Conservation (phyloP, 92 coral and sea anemone species). For the Muricea muricata region DNA sequence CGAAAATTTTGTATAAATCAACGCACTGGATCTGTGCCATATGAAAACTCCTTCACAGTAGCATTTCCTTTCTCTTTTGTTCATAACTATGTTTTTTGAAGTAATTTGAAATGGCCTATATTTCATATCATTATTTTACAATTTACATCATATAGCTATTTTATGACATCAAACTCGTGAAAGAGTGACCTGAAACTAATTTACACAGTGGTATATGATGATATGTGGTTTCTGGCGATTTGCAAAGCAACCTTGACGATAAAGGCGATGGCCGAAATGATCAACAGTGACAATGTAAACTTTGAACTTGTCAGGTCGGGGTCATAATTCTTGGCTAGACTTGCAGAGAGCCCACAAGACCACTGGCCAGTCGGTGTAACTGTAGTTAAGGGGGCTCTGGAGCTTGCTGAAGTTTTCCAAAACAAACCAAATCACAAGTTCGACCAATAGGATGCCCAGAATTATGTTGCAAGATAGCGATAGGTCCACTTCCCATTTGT, state of each 20-base stretch:
- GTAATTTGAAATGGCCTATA: too few species aligned
- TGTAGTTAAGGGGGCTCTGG: conserved; percentile 48
- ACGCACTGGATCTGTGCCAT: too few species aligned
- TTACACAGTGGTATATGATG: not conserved
- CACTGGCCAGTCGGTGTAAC: conserved; percentile 68
- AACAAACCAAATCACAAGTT: conserved; percentile 63
- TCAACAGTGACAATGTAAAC: not conserved
- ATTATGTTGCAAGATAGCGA: conserved; percentile 53
- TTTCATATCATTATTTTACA: too few species aligned
- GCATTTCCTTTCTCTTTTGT: too few species aligned
- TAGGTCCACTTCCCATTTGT: conserved; percentile 49
- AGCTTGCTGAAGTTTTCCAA: conserved; percentile 65
- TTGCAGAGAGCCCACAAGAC: conserved; percentile 60
- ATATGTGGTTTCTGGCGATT: not conserved
- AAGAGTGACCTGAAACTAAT: not conserved
- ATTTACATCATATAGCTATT: too few species aligned
- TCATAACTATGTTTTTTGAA: too few species aligned
- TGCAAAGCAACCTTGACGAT: not conserved
- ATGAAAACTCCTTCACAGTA: too few species aligned
- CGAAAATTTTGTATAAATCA: too few species aligned
- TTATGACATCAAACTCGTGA: too few species aligned
- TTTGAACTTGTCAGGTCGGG: conserved; percentile 10
- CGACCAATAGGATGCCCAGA: conserved; percentile 62
- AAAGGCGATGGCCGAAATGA: not conserved
- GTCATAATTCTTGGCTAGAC: conserved; percentile 50